phyloP scores from a whole-genome alignment of 35 echinoderm and acorn worm genomes.

The Acanthaster planci region DNA sequence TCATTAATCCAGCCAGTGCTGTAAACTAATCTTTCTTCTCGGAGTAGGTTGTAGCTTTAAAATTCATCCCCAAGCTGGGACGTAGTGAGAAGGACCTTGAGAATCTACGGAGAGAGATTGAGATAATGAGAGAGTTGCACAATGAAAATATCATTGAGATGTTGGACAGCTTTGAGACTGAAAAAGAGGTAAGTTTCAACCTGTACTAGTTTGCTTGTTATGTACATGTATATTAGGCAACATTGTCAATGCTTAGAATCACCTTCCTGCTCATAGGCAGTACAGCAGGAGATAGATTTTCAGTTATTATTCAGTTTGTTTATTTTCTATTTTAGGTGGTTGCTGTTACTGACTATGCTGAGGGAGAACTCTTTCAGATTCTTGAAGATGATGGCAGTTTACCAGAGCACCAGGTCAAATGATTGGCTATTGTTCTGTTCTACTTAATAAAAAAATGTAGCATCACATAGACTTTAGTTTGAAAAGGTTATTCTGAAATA shows the following conservation, averaged over 20 bases:
- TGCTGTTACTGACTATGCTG: constrained; percentile 95
- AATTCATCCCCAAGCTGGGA: constrained; percentile 94
- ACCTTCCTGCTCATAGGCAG: no score
- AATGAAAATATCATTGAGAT: constrained; percentile 98
- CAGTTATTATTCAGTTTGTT: neutral
- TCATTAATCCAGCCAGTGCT: no score
- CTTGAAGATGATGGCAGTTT: constrained; percentile 93
- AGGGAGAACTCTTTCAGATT: constrained; percentile 96
- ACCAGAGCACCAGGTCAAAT: constrained; percentile 79
- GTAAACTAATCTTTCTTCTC: neutral
- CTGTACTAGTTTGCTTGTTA: no score
- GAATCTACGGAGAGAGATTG: constrained; percentile 87
- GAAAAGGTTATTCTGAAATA: no score
- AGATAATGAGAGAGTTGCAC: constrained; percentile 85
- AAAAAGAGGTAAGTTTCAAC: constrained; percentile 64
- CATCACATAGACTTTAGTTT: neutral
- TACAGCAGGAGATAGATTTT: no score
- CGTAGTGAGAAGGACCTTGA: constrained; percentile 90
- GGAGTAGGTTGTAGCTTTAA: constrained; percentile 81
- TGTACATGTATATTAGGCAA: neutral
- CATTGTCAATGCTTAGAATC: neutral
- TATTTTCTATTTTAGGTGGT: constrained; percentile 70
- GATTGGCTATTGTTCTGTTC: neutral
- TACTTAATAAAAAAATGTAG: neutral
- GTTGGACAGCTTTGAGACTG: constrained; percentile 98